phyloP scores from a whole-genome alignment of 1,140 invertebrate genomes.

The Oryctes rhinoceros region DNA sequence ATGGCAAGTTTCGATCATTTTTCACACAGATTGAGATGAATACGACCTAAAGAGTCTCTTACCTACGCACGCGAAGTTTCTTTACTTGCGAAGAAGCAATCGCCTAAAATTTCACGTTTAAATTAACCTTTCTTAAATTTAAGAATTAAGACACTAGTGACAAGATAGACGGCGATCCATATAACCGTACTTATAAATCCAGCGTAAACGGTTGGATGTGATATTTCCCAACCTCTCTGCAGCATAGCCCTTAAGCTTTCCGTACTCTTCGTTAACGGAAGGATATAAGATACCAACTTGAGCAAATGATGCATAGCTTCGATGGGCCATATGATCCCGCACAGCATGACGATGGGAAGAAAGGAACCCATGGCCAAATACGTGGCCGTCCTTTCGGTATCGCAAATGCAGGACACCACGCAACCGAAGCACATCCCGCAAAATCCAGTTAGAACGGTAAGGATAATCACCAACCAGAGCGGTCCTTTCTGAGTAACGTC shows the following conservation, averaged over 20 bases:
- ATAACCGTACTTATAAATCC: slow-evolving; percentile 84
- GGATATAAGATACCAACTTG: slow-evolving; percentile 77
- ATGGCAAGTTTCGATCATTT: too few relatives aligned
- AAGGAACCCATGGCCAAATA: slow-evolving; percentile 93
- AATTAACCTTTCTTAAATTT: slow-evolving; percentile 84
- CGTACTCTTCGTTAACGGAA: slow-evolving; percentile 93
- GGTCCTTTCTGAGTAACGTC: slow-evolving; percentile 82
- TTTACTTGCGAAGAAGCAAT: not conserved
- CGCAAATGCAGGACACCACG: slow-evolving; percentile 86
- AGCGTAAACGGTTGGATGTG: slow-evolving; percentile 79
- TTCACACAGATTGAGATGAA: too few relatives aligned
- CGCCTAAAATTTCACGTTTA: not conserved
- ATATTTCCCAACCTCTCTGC: slow-evolving; percentile 86
- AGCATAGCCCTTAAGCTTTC: slow-evolving; percentile 88
- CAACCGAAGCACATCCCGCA: slow-evolving; percentile 96
- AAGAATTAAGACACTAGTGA: slow-evolving; percentile 78
- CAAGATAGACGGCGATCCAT: slow-evolving; percentile 87
- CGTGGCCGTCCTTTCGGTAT: slow-evolving; percentile 90
- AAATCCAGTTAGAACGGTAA: slow-evolving; percentile 84
- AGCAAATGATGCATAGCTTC: slow-evolving; percentile 85
- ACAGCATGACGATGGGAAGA: slow-evolving; percentile 89
- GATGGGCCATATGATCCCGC: slow-evolving; percentile 87
- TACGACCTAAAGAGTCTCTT: too few relatives aligned
- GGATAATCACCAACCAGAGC: slow-evolving; percentile 75
- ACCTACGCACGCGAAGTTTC: too few relatives aligned